Percentiles rank a stretch among this genome's conserved stretches.
Conservation (phyloP, 23 tunicate species). For the Phallusia fumigata region DNA sequence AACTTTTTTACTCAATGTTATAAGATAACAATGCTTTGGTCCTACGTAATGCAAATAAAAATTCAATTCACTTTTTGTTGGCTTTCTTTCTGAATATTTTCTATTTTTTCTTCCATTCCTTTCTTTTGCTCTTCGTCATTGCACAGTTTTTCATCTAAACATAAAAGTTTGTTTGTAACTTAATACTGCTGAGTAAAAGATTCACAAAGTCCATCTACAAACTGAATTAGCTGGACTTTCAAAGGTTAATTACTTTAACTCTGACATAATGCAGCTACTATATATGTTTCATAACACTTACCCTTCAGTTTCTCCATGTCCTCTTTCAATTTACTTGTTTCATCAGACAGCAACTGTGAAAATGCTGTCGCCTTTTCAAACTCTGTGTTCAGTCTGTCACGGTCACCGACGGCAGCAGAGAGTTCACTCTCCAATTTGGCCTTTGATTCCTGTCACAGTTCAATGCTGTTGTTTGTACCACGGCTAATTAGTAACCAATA, state of each 20-base stretch:
- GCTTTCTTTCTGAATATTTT: slow-evolving; percentile 40
- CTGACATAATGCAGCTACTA: too few species aligned
- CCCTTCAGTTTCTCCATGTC: slow-evolving; percentile 17
- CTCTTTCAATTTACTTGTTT: slow-evolving; percentile 23
- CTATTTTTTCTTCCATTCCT: slow-evolving; percentile 28
- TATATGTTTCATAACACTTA: neutral
- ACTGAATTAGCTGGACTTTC: too few species aligned
- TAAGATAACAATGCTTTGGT: neutral
- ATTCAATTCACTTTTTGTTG: slow-evolving; percentile 33
- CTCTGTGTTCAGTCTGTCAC: slow-evolving; percentile 21
- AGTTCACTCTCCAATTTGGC: slow-evolving; percentile 4
- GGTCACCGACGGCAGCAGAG: slow-evolving; percentile 12
- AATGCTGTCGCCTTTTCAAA: slow-evolving; percentile 36
- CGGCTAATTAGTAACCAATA: neutral
- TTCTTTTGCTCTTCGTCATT: slow-evolving; percentile 21
- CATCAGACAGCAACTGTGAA: slow-evolving; percentile 27
- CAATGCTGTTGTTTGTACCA: neutral
- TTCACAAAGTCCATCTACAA: too few species aligned
- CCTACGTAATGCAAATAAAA: neutral
- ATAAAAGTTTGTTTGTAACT: neutral
- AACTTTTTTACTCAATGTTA: neutral
- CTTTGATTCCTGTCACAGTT: slow-evolving; percentile 23
- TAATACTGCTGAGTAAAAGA: too few species aligned
- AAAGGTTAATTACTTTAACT: too few species aligned
- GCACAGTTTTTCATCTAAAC: slow-evolving; percentile 26